Conservation (phyloP, 2,113 vertebrate species). For the Cinclus cinclus region DNA sequence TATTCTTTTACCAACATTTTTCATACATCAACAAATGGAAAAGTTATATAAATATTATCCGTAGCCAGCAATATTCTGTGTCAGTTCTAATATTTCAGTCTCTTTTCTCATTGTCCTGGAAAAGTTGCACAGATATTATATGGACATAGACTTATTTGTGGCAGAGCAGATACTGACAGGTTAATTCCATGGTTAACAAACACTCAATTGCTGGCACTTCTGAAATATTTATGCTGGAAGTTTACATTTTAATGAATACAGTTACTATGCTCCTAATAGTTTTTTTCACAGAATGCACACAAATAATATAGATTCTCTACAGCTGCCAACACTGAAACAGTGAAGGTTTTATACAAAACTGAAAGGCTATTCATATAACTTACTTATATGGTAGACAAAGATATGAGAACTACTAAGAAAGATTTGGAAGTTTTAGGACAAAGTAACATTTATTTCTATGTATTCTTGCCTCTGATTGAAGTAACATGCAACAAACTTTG, state of each 20-base stretch:
- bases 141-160: slow-evolving; percentile 28
- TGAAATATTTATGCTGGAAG: slow-evolving; percentile 66
- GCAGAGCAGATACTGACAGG: slow-evolving; percentile 38
- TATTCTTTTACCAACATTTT: slow-evolving; percentile 73
- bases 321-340: slow-evolving; percentile 79
- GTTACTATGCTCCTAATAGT: slow-evolving; percentile 73
- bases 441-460: slow-evolving; percentile 56
- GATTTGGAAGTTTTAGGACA: slow-evolving; percentile 54
- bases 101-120: slow-evolving; percentile 65
- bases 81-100: slow-evolving; percentile 65
- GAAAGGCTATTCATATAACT: slow-evolving; percentile 70
- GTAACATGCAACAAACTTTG: slow-evolving; percentile 6
- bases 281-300: slow-evolving; percentile 79
- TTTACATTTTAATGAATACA: slow-evolving; percentile 79
- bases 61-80: slow-evolving; percentile 64
- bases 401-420: slow-evolving; percentile 55
- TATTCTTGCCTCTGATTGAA: slow-evolving; percentile 41
- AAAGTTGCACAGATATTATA: slow-evolving; percentile 41
- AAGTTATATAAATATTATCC: slow-evolving; percentile 76
- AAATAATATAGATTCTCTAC: slow-evolving; percentile 83
- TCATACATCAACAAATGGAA: slow-evolving; percentile 78
- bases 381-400: slow-evolving; percentile 62
- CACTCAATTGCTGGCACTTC: slow-evolving; percentile 60
- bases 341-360: slow-evolving; percentile 73
- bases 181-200: slow-evolving; percentile 55